These are phyloP conservation scores for Ibidorhyncha struthersii DNA, from an alignment of 2,113 vertebrate genomes.

Conservation along the genomic window DNA sequence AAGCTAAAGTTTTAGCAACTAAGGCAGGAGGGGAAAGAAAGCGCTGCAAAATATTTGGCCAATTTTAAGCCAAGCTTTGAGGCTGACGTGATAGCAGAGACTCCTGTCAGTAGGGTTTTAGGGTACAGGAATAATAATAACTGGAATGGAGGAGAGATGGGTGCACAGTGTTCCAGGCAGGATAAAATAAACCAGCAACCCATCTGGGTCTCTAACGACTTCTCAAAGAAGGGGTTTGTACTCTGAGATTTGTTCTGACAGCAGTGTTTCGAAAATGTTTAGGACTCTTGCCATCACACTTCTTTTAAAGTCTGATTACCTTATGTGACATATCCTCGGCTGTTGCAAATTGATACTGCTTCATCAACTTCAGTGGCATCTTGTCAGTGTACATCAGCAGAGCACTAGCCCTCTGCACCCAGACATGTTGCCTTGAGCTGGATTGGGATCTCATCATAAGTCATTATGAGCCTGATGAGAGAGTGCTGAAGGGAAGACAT, in stretches of 20 bases:
- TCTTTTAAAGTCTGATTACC: constrained; percentile 37
- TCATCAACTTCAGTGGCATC: background rate
- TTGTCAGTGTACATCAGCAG: background rate
- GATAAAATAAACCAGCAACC: background rate
- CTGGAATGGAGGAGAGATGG: background rate
- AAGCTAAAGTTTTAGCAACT: background rate
- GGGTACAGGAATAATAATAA: background rate
- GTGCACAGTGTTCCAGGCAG: background rate
- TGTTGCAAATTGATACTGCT: constrained; percentile 5
- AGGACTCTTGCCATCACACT: constrained; percentile 32
- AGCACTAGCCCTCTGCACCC: background rate
- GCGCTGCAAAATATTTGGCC: background rate
- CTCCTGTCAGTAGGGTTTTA: background rate
- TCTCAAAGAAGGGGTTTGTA: constrained; percentile 15
- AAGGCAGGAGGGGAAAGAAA: background rate
- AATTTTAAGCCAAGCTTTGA: background rate
- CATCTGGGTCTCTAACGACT: constrained; percentile 28
- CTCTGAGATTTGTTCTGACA: constrained; percentile 6
- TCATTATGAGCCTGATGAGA: background rate
- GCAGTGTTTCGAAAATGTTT: constrained; percentile 28
- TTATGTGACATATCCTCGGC: background rate
- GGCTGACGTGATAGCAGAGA: background rate
- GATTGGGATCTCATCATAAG: background rate
- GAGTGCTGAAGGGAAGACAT: background rate
- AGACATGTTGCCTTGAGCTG: background rate